Conservation (phyloP, 2,797 vertebrate species). For the Enteromius argenteus region DNA sequence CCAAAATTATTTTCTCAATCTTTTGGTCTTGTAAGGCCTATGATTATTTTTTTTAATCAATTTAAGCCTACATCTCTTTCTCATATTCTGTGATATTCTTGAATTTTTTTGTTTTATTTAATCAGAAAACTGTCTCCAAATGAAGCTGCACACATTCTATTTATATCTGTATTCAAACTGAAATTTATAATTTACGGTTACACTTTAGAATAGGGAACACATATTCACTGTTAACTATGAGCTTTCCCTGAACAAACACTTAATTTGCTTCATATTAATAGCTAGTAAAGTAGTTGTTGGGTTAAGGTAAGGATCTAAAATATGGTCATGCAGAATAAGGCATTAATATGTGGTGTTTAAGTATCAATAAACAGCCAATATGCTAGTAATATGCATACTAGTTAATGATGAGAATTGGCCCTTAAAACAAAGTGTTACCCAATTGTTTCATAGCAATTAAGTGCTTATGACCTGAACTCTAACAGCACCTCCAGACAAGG, state of each 20-base stretch:
- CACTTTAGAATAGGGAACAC: not conserved
- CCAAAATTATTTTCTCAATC: not conserved
- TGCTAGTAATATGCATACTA: not conserved
- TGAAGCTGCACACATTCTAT: not conserved
- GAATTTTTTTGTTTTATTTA: not conserved
- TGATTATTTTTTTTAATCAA: not conserved
- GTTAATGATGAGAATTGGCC: not conserved
- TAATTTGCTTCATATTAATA: not conserved
- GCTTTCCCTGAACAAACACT: not conserved
- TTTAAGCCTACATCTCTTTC: too few species aligned
- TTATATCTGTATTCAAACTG: not conserved
- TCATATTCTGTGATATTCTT: not conserved
- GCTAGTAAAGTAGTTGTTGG: not conserved
- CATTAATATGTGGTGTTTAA: not conserved
- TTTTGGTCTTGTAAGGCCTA: not conserved
- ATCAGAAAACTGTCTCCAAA: not conserved
- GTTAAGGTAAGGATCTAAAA: not conserved
- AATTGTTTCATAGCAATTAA: not conserved
- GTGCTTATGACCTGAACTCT: not conserved
- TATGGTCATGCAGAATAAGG: not conserved
- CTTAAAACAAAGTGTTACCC: not conserved
- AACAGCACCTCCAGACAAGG: not conserved
- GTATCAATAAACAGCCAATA: not conserved
- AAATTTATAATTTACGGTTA: not conserved
- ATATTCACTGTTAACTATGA: not conserved